phyloP scores from a whole-genome alignment of 2,797 vertebrate species.

The Sebastes reedi region DNA sequence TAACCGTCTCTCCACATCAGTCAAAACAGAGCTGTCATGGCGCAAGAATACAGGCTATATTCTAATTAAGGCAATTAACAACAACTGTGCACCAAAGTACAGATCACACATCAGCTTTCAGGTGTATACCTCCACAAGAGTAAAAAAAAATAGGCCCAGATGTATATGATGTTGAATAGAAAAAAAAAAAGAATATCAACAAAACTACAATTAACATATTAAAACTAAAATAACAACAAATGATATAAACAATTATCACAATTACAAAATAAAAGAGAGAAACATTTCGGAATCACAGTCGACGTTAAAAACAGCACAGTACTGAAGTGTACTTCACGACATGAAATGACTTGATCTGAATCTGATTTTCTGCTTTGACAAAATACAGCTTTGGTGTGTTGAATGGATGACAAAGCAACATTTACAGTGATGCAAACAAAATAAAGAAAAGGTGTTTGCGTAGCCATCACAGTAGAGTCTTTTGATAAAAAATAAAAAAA shows the following conservation, averaged over 20 bases:
- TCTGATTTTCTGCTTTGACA: conserved; percentile 34
- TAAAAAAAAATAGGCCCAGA: conserved; percentile 51
- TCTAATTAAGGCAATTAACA: conserved; percentile 76
- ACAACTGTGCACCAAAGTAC: conserved; percentile 49
- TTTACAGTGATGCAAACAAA: conserved; percentile 16
- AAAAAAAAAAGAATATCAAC: conserved; percentile 41
- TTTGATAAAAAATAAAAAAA: conserved; percentile 32
- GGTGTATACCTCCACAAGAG: conserved; percentile 40
- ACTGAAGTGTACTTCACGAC: conserved; percentile 42
- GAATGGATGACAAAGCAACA: conserved; percentile 28
- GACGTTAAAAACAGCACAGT: conserved; percentile 45
- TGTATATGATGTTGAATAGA: conserved; percentile 53
- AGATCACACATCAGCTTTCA: conserved; percentile 49
- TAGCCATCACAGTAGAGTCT: conserved; percentile 45
- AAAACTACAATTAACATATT: conserved; percentile 56
- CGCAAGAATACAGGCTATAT: conserved; percentile 24
- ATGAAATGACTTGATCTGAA: conserved; percentile 57
- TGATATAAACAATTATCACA: conserved; percentile 66
- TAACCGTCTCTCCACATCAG: conserved; percentile 21
- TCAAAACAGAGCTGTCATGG: conserved; percentile 27
- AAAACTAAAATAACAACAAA: conserved; percentile 53
- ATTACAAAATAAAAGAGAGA: conserved; percentile 54
- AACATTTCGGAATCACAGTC: conserved; percentile 64
- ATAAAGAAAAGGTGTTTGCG: background rate
- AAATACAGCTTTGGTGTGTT: conserved; percentile 70